A percentile compares a stretch with the other conserved stretches of the same genome.
Conservation (phyloP, 2,888 invertebrate genomes). For the Aproaerema taeniolella region DNA sequence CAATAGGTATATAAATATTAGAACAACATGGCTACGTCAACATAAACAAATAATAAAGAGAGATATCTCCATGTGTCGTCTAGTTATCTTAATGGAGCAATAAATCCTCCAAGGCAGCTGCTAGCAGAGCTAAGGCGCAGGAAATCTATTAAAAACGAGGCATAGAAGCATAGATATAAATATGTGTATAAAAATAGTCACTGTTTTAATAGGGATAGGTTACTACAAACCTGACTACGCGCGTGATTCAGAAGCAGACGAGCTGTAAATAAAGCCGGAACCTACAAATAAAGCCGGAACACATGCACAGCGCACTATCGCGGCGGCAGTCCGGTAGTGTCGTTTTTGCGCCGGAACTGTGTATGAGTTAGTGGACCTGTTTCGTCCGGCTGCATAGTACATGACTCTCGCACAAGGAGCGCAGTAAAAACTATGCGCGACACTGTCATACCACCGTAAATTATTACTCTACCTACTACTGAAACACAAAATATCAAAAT, state of each 20-base stretch:
- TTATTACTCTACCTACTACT: not conserved
- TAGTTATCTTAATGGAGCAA: too few species aligned
- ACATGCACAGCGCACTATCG: slow-evolving; percentile 45
- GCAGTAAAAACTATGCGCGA: slow-evolving; percentile 7
- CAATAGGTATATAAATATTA: too few species aligned
- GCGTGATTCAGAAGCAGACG: slow-evolving; percentile 35
- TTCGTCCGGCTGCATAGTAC: slow-evolving; percentile 36
- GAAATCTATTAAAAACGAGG: too few species aligned
- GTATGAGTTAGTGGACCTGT: slow-evolving; percentile 62
- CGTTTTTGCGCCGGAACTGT: slow-evolving; percentile 66
- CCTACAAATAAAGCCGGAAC: slow-evolving; percentile 47
- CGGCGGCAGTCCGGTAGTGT: slow-evolving; percentile 42
- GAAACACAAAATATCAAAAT: not conserved
- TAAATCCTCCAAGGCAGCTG: too few species aligned
- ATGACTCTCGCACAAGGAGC: slow-evolving; percentile 1
- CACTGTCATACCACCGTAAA: slow-evolving; percentile 1
- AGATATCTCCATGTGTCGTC: too few species aligned
- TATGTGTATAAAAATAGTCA: too few species aligned
- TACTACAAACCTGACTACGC: too few species aligned
- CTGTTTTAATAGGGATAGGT: too few species aligned
- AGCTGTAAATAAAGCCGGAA: slow-evolving; percentile 47
- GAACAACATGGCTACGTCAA: too few species aligned
- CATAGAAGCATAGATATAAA: too few species aligned
- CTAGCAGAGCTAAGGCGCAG: too few species aligned
- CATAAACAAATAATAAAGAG: too few species aligned